Evolutionary conservation across 2,797 vertebrate species (phyloP).

Genomic region (Botia kubotai): DNA sequence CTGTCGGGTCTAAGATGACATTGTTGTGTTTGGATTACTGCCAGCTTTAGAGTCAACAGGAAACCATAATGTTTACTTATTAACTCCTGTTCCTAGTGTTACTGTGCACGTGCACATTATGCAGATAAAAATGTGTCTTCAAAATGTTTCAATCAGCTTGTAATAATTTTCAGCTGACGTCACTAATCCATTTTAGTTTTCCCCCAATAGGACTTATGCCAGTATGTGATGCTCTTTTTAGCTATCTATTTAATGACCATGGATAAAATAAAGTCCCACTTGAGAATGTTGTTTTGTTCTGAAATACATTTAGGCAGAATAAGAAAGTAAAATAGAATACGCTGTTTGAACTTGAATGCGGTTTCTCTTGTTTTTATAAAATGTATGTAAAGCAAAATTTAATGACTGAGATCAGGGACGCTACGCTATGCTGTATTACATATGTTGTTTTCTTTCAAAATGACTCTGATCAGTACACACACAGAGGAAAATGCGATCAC

Average conservation of each 20-base stretch:
- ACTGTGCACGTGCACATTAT: not conserved
- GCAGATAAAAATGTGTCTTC: not conserved
- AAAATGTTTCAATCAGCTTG: not conserved
- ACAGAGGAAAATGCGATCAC: constrained; percentile 18
- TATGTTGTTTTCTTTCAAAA: constrained; percentile 9
- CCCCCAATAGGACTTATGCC: not conserved
- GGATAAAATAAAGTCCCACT: too few species aligned
- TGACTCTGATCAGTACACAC: constrained; percentile 46
- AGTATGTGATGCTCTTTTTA: too few species aligned
- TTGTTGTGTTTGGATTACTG: constrained; percentile 6
- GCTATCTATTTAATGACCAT: too few species aligned
- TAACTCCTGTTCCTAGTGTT: not conserved
- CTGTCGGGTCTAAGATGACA: not conserved
- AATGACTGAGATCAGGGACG: not conserved
- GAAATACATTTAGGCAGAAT: too few species aligned
- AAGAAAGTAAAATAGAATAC: too few species aligned
- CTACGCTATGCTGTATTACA: not conserved
- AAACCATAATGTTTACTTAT: not conserved
- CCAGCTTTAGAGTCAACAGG: not conserved
- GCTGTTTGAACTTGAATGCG: too few species aligned
- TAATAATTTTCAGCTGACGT: not conserved
- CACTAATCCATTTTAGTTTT: not conserved
- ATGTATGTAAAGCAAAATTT: not conserved
- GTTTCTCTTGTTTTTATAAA: too few species aligned
- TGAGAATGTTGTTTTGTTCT: too few species aligned